phyloP scores from a whole-genome alignment of 2,797 vertebrate species.

The Carapus acus region DNA sequence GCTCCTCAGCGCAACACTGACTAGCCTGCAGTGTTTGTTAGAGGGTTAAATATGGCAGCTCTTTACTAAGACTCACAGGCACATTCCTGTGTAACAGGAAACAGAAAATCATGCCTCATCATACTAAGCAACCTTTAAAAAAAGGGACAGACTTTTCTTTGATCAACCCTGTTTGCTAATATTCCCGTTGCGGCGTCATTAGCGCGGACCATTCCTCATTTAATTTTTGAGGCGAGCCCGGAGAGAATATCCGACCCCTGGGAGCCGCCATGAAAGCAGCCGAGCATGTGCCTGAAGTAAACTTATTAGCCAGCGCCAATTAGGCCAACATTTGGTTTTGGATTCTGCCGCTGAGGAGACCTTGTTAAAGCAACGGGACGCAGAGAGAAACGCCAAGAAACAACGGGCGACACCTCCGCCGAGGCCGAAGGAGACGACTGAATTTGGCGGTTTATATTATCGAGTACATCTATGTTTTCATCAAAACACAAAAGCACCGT shows the following conservation, averaged over 20 bases:
- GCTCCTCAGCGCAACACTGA: neutral
- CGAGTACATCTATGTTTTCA: no score
- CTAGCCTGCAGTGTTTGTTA: conserved; percentile 15
- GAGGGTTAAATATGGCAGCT: conserved; percentile 15
- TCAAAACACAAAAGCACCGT: no score
- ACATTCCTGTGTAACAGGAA: conserved; percentile 29
- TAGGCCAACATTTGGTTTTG: conserved; percentile 53
- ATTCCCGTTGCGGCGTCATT: conserved; percentile 55
- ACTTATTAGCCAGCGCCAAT: conserved; percentile 61
- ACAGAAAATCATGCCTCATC: conserved; percentile 37
- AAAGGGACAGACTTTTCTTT: conserved; percentile 26
- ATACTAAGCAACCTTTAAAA: conserved; percentile 42
- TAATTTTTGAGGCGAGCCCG: conserved; percentile 43
- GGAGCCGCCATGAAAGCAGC: conserved; percentile 50
- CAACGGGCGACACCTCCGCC: neutral
- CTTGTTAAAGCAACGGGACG: conserved; percentile 39
- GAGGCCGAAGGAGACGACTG: no score
- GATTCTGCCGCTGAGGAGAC: conserved; percentile 45
- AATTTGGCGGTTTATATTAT: no score
- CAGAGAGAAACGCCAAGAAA: conserved; percentile 17
- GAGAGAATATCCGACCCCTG: conserved; percentile 41
- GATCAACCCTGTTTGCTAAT: conserved; percentile 43
- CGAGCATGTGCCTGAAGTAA: conserved; percentile 57
- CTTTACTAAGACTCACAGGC: conserved; percentile 17
- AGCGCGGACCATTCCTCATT: conserved; percentile 46